Evolutionary conservation across 2,888 invertebrate species (phyloP), one percentile per base, ranked within the genome.

Genomic region (Pheosia tremula): DNA sequence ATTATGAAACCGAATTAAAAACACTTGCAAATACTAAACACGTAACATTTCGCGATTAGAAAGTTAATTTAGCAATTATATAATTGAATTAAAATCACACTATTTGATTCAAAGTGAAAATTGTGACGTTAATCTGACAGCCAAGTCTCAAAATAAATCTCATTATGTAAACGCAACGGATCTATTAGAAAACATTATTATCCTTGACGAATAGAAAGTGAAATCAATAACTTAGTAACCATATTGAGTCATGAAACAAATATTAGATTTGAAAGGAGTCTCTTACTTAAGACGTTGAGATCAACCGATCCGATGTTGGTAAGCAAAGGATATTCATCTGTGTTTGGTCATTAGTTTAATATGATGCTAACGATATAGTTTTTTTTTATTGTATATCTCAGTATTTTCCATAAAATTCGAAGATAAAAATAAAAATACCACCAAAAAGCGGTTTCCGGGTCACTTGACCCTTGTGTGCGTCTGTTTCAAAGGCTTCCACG

Each of bases 181-280:
- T 75, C 62, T 60, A 72, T 75, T 69, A 71, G 69, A 75, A 71
- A 72, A 64, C 63, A 75, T 24, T 43, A 47, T 75, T 69, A 71
- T 74, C 72, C 69, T 72, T 65, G 37, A 13, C 61, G 64, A 75
- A 64, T 69, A 69, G 72, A 75, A 75, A 75, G 76, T 74, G 71
- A 72, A 70, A 67, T 65, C 64, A 53, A 64, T 47, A 63, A 61
- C 49, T 13, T 24, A 64, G 64, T 62, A 63, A 39, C 63, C 50
- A 61, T 63, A 72, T 74, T 70, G 70, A 74, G 60, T 74, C 68
- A 74, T 68, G 62, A 63, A 55, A 69, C 58, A 62, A 62, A 52
- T 68, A 67, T 65, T 67, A 57, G 61, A 72, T 72, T 75, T 75
- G 71, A 62, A 67, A 67, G 65, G 58, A 54, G 60, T 58, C 47